A percentile compares a stretch with the other conserved stretches of the same genome.
Evolutionary conservation across 2,113 vertebrate species (phyloP).

Genomic region (Oxygymnocypris stewartii): DNA sequence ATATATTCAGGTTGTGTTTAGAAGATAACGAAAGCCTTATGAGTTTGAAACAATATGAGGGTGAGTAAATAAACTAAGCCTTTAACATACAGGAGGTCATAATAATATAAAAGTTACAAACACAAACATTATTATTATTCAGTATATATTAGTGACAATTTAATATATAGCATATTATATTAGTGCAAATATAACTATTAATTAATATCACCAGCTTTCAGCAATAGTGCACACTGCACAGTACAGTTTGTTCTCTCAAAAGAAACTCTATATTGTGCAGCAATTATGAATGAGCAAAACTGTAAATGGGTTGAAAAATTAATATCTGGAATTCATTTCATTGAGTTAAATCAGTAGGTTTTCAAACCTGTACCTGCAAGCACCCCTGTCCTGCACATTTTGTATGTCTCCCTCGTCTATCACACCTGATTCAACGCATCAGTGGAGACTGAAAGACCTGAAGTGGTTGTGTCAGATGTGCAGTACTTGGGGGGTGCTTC

Average conservation of each 20-base stretch:
- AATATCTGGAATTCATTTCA: background rate
- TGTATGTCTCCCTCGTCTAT: too few relatives aligned
- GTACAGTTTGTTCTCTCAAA: background rate
- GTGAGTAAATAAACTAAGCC: background rate
- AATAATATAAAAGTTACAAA: background rate
- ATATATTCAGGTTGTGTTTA: background rate
- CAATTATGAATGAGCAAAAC: background rate
- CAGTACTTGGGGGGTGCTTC: too few relatives aligned
- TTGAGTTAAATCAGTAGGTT: background rate
- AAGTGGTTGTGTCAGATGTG: too few relatives aligned
- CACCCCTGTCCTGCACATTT: too few relatives aligned
- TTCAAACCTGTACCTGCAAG: too few relatives aligned
- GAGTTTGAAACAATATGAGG: background rate
- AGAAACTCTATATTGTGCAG: background rate
- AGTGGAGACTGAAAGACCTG: too few relatives aligned
- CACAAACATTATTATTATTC: constrained; percentile 6
- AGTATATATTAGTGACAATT: too few relatives aligned
- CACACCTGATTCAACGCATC: too few relatives aligned
- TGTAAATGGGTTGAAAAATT: background rate
- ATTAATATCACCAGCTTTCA: background rate
- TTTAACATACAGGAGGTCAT: background rate
- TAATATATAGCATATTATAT: background rate
- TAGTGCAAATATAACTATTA: background rate
- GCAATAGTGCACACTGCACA: background rate
- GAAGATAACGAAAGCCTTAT: background rate